Base-by-base conservation (phyloP, 1,140 invertebrate species). In the Notospermus geniculatus region DNA sequence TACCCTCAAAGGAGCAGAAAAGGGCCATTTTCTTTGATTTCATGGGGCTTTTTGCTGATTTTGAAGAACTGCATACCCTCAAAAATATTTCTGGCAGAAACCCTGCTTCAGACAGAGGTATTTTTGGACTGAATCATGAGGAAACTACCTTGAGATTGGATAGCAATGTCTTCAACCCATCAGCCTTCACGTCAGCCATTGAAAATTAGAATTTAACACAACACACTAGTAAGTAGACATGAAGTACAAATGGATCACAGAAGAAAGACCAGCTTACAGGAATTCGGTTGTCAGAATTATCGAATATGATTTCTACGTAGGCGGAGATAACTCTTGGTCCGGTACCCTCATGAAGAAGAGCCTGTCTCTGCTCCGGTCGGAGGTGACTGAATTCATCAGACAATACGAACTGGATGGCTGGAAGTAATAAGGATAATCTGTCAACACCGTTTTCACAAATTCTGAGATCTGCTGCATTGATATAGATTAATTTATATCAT, bases 281-380 rank as follows among this genome's bases (percentile, higher is more conserved):
- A 62, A 99, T 89, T 74, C 97, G 86, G 76, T 95, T 95, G 83
- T 99, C 97, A 11, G 91, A 87, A 83, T 99, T 99, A 78, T 99
- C 97, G 85, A 99, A 99, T 66, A 99, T 97, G 53, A 99, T 98
- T 86, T 99, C 97, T 23, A 99, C 97, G 84, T 95, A 98, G 13
- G 96, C 97, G 60, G 92, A 93, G 63, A 97, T 92, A 60, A 97
- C 93, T 65, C 95, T 83, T 1, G 94, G 93, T 30, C 97, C 97
- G 2, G 96, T 98, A 15, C 97, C 96, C 86, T 99, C 97, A 79
- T 99, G 97, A 0, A 99, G 84, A 15, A 99, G 80, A 13, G 92
- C 92, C 79, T 98, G 91, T 15, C 97, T 84, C 78, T 98, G 93
- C 72, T 99, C 96, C 0, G 95, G 93, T 68, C 94, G 85, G 39